These are phyloP conservation scores for Macrotus californicus DNA, from an alignment of 2,113 vertebrate genomes.

Conservation along the genomic window DNA sequence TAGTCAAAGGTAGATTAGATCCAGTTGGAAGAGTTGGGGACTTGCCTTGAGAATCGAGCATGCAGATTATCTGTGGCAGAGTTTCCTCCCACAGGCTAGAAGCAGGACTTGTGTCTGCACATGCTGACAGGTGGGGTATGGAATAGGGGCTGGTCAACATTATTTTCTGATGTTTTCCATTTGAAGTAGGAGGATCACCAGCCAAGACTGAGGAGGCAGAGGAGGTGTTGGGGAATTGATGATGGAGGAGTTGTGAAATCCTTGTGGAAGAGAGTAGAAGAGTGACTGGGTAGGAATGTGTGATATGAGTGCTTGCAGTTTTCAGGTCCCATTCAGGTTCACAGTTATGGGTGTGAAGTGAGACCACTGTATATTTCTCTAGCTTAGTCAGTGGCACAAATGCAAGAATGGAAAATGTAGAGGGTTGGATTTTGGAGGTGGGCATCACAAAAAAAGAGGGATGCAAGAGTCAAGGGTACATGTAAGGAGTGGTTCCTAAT, in stretches of 20 bases:
- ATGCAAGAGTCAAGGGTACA: not conserved
- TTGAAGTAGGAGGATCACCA: not conserved
- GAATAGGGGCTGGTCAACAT: not conserved
- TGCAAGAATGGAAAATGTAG: not conserved
- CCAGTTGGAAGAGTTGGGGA: not conserved
- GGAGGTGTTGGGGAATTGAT: not conserved
- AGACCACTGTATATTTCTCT: not conserved
- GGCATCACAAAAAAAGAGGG: not conserved
- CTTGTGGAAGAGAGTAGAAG: not conserved
- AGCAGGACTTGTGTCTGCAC: not conserved
- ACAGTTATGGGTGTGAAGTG: not conserved
- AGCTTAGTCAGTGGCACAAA: not conserved
- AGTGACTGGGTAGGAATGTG: not conserved
- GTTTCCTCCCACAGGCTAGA: not conserved
- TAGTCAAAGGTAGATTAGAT: not conserved
- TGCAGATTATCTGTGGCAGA: not conserved
- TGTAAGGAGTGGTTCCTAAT: not conserved
- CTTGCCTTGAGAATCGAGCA: not conserved
- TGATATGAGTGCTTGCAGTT: not conserved
- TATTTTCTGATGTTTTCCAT: not conserved
- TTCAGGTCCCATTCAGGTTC: not conserved
- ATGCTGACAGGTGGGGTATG: not conserved
- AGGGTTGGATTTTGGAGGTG: not conserved
- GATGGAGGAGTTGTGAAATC: not conserved
- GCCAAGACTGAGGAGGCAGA: not conserved